These are phyloP conservation scores for Rhopalosiphum nymphaeae DNA, from an alignment of 2,888 invertebrate species.

Conservation along the genomic window DNA sequence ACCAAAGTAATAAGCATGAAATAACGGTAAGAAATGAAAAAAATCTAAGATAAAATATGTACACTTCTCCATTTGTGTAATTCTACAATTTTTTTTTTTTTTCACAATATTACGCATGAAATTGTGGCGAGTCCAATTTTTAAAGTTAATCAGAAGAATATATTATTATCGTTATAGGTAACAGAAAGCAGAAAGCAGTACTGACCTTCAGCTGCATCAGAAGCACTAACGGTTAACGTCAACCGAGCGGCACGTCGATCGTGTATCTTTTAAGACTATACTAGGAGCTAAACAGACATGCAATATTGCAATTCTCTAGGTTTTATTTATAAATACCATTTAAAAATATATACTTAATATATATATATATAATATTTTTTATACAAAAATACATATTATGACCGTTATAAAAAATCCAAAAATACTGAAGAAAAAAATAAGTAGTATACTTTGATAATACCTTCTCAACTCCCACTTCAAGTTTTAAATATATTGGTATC, in stretches of 20 bases:
- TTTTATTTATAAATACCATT: constrained; percentile 19
- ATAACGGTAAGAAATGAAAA: constrained; percentile 40
- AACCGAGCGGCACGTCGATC: constrained; percentile 41
- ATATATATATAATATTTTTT: not conserved
- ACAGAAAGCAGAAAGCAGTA: not conserved
- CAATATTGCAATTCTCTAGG: not conserved
- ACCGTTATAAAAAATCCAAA: not conserved
- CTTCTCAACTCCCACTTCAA: too few relatives aligned
- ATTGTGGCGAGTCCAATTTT: not conserved
- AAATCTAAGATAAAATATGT: not conserved
- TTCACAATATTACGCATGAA: not conserved
- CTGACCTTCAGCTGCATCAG: constrained; percentile 43
- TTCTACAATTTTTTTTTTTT: constrained; percentile 9
- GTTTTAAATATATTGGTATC: not conserved
- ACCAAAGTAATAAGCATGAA: constrained; percentile 32
- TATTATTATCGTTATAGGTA: not conserved
- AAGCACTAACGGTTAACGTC: constrained; percentile 52
- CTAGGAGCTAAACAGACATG: not conserved
- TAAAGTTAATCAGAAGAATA: constrained; percentile 24
- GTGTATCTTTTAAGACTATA: not conserved
- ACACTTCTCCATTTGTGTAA: not conserved
- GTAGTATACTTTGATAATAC: not conserved
- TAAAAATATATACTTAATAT: constrained; percentile 12
- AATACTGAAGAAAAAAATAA: not conserved
- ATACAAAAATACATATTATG: not conserved